Base-by-base conservation (phyloP, 2,797 vertebrate genomes). In the Pelochelys cantorii region DNA sequence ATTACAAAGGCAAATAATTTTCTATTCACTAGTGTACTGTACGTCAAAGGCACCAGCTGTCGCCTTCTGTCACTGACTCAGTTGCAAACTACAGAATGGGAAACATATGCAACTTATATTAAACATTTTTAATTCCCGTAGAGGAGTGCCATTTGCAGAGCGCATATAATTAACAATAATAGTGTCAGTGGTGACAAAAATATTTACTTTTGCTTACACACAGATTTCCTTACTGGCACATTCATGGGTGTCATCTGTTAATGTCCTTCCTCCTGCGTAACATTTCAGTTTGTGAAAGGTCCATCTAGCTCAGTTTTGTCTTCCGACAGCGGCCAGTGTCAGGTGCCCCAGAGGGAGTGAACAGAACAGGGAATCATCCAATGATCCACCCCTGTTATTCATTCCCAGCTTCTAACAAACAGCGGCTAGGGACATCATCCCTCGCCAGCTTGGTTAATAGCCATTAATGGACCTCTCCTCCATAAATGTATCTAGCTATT, bases 121-220 rank as follows among this genome's bases (percentile, higher is more conserved):
- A 59, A 4, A 0, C 0, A 0, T 78, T 93, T 57, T 48, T 27
- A 6, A 48, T 18, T 60, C 3, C 5, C 23, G 3, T n/a, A 5
- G 1, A 54, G 83, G 83, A 77, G 54, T n/a, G 57, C 13, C 20
- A 7, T 0, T 2, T n/a, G 62, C 18, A 13, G 42, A 88, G 34
- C n/a, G 23, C 29, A 77, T 27, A 27, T 77, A 77, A 52, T 52
- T 77, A 77, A 77, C 25, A 77, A 52, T 77, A 77, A 77, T 52
- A 48, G 48, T 27, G 48, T 52, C 23, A 77, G 42, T 77, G 25
- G 74, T 77, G 25, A 77, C 25, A 37, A 4, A 77, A 77, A 29
- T 52, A 77, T 15, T 29, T 71, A 23, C 74, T 42, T 77, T 48
- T 77, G 7, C 23, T 48, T 25, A 52, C 25, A 48, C 11, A 77